These are phyloP conservation scores for Graphium colonna DNA, from an alignment of 2,888 invertebrate genomes.

Conservation along the genomic window DNA sequence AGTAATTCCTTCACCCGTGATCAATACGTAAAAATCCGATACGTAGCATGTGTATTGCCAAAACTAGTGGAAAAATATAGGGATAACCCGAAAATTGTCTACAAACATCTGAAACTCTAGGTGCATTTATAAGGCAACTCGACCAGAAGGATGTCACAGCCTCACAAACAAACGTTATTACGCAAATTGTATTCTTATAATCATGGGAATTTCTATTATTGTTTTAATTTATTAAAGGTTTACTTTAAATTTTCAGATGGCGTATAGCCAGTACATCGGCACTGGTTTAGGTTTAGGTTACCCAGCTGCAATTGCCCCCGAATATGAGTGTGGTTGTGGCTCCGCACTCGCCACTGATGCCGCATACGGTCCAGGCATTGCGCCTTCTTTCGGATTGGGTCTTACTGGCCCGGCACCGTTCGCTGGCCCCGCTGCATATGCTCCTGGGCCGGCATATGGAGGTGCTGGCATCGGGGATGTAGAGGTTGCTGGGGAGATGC, in stretches of 20 bases:
- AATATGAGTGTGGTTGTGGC: constrained; percentile 7
- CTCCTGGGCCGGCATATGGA: constrained; percentile 25
- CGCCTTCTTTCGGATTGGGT: constrained; percentile 20
- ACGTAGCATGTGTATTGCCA: no score
- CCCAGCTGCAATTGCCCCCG: not conserved
- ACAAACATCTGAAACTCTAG: no score
- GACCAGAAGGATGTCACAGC: no score
- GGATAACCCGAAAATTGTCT: no score
- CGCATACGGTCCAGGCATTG: constrained; percentile 15
- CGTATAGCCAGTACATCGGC: constrained; percentile 1
- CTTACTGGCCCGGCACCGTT: constrained; percentile 1
- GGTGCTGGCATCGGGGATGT: constrained; percentile 34
- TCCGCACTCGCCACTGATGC: constrained; percentile 1
- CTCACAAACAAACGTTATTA: no score
- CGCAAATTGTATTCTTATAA: not conserved
- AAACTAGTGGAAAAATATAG: no score
- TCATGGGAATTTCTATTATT: not conserved
- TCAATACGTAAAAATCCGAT: no score
- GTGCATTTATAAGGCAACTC: no score
- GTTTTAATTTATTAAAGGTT: not conserved
- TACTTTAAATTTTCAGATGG: constrained; percentile 1
- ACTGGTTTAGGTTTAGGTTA: constrained; percentile 1
- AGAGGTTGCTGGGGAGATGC: constrained; percentile 36
- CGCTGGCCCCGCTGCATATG: not conserved
- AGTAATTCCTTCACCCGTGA: no score